Evolutionary conservation across 1,140 invertebrate species (phyloP).

Genomic region (Drosophila biarmipes): DNA sequence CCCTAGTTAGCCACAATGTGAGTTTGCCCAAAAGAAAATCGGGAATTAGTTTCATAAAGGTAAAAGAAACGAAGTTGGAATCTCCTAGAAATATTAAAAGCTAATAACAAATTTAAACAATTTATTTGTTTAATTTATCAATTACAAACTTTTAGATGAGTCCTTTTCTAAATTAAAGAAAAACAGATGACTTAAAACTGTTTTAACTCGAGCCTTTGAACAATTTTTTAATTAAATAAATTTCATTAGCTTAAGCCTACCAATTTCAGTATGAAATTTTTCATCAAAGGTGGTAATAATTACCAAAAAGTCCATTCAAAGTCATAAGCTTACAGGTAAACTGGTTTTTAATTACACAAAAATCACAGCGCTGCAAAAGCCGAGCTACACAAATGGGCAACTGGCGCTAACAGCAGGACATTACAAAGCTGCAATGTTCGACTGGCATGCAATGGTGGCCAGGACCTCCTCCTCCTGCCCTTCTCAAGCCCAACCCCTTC

Average conservation of each 20-base stretch:
- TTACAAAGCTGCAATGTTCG: conserved; percentile 36
- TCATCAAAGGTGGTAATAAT: background rate
- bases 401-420: conserved; percentile 53
- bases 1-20: conserved; percentile 19
- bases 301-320: background rate
- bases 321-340: background rate
- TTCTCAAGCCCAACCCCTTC: background rate
- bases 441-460: conserved; percentile 36
- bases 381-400: conserved; percentile 26
- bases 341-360: conserved; percentile 34
- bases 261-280: too few species aligned
- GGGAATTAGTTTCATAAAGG: background rate
- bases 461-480: background rate
- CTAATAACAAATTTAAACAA: background rate
- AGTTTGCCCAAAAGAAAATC: background rate
- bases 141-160: too few species aligned
- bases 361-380: conserved; percentile 14
- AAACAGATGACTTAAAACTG: too few species aligned
- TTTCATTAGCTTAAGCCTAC: too few species aligned
- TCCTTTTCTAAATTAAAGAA: too few species aligned
- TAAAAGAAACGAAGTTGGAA: background rate
- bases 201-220: too few species aligned
- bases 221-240: too few species aligned
- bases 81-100: background rate
- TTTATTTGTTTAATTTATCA: too few species aligned